Percentiles rank a stretch among this genome's conserved stretches.
Conservation (phyloP, 2,113 vertebrate genomes). For the Callipepla squamata region DNA sequence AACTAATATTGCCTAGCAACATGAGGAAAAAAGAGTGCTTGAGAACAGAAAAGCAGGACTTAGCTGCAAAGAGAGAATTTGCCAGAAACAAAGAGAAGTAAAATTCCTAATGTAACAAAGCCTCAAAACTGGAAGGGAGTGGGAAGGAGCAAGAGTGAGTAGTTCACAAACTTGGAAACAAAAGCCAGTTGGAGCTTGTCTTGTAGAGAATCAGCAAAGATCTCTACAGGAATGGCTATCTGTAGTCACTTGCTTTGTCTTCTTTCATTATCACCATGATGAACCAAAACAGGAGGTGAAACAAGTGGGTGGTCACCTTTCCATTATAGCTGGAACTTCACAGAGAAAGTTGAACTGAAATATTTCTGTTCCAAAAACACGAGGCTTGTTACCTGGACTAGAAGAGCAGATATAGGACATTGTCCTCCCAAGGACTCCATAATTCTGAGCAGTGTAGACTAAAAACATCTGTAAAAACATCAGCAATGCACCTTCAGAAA, state of each 20-base stretch:
- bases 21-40: neutral
- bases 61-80: slow-evolving; percentile 14
- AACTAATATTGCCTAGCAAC: slow-evolving; percentile 62
- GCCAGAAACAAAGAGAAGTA: slow-evolving; percentile 33
- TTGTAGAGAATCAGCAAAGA: neutral
- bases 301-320: neutral
- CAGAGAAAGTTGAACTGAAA: neutral
- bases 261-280: neutral
- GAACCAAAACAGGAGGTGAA: neutral
- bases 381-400: neutral
- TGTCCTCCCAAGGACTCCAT: neutral
- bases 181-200: neutral
- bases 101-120: slow-evolving; percentile 9
- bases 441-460: neutral
- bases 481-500: neutral
- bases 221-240: neutral
- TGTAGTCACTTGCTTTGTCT: neutral
- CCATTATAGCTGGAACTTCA: neutral
- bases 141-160: neutral
- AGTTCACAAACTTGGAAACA: neutral
- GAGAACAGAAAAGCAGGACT: slow-evolving; percentile 57
- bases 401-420: neutral
- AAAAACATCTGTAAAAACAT: neutral
- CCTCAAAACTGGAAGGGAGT: neutral
- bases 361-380: neutral